A percentile compares a stretch with the other conserved stretches of the same genome.
Conservation (phyloP, 2,113 vertebrate species). For the Anguilla rostrata region DNA sequence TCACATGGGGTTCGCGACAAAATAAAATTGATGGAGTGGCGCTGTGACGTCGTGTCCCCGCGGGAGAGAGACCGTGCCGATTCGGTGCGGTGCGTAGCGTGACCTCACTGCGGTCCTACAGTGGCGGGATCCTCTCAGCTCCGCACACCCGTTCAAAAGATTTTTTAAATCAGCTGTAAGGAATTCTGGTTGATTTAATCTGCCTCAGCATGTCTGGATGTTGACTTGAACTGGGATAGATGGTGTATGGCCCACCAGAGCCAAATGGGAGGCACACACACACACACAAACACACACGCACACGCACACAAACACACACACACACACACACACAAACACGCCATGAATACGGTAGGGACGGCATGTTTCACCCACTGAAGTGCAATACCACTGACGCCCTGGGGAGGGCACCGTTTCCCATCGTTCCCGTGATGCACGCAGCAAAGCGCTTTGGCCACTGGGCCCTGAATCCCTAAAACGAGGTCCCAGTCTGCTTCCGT, state of each 20-base stretch:
- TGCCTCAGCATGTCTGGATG: too few species aligned
- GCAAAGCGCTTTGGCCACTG: background rate
- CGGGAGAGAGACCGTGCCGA: background rate
- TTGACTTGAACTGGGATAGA: too few species aligned
- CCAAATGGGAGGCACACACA: too few species aligned
- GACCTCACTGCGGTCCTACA: too few species aligned
- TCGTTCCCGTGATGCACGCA: background rate
- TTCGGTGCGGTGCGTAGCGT: background rate
- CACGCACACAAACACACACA: too few species aligned
- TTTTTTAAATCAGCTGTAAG: too few species aligned
- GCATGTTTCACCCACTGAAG: background rate
- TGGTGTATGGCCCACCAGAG: too few species aligned
- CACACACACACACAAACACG: too few species aligned
- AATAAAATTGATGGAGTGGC: background rate
- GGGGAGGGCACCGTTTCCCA: slow-evolving; percentile 7
- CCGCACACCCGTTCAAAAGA: too few species aligned
- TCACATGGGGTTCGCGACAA: background rate
- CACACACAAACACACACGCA: too few species aligned
- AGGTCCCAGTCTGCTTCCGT: background rate
- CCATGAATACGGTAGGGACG: background rate
- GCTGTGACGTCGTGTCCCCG: background rate
- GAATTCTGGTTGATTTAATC: too few species aligned
- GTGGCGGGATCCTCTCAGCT: too few species aligned
- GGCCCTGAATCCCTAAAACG: background rate
- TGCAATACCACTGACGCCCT: background rate